Conservation (phyloP, 1,140 invertebrate genomes). For the Drosophila orena region DNA sequence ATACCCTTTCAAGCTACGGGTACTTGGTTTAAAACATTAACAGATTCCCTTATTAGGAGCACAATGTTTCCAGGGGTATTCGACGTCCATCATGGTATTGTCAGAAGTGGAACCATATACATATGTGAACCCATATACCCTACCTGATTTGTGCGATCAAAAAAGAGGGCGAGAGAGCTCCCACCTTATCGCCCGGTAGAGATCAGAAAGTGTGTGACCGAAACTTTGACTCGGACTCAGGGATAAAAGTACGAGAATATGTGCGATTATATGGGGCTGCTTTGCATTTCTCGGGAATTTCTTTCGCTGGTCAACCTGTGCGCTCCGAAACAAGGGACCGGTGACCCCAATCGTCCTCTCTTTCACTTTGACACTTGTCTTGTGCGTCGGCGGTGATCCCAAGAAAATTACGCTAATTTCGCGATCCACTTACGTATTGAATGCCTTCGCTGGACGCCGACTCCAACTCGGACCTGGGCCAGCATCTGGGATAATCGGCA, state of each 20-base stretch:
- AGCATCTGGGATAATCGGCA: conserved; percentile 77
- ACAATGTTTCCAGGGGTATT: too few species aligned
- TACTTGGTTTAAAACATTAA: too few species aligned
- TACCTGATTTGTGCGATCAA: conserved; percentile 8
- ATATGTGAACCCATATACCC: neutral
- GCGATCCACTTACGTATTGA: conserved; percentile 66
- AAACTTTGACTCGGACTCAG: conserved; percentile 3
- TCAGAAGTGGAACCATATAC: too few species aligned
- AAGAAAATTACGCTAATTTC: conserved; percentile 79
- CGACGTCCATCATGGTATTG: too few species aligned
- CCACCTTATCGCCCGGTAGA: conserved; percentile 58
- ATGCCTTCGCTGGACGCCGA: conserved; percentile 33
- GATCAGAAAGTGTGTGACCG: conserved; percentile 79
- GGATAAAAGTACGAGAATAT: neutral
- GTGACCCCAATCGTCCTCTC: conserved; percentile 49
- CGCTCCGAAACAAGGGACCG: conserved; percentile 29
- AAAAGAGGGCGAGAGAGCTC: conserved; percentile 33
- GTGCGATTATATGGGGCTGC: conserved; percentile 17
- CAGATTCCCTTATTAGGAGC: too few species aligned
- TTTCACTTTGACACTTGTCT: conserved; percentile 81
- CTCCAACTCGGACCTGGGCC: conserved; percentile 1
- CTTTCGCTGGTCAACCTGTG: conserved; percentile 60
- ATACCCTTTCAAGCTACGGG: conserved; percentile 3
- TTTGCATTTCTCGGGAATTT: conserved; percentile 77
- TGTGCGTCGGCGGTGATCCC: conserved; percentile 60